A percentile compares a stretch with the other conserved stretches of the same genome.
Evolutionary conservation across 2,888 invertebrate genomes (phyloP).

Genomic region (Drosophila meridiana): DNA sequence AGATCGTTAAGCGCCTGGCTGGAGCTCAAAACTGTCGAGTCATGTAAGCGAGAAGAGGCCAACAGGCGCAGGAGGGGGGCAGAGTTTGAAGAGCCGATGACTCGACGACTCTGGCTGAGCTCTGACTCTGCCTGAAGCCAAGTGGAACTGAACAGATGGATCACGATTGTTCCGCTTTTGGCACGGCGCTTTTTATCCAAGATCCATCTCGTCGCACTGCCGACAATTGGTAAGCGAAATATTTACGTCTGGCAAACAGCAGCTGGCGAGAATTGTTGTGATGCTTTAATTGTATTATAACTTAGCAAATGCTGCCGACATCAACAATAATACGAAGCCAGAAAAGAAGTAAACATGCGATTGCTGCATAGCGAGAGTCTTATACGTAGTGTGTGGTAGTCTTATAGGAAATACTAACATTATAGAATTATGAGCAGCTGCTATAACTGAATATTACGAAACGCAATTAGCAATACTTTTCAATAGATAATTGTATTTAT

Average conservation of each 20-base stretch:
- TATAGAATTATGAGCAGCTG: background rate
- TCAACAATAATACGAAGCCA: background rate
- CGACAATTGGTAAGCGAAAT: constrained; percentile 29
- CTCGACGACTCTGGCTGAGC: constrained; percentile 4
- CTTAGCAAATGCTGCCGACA: constrained; percentile 42
- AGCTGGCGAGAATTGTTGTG: constrained; percentile 7
- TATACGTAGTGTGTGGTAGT: background rate
- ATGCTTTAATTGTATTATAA: constrained; percentile 37
- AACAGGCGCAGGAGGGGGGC: constrained; percentile 1
- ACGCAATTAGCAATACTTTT: background rate
- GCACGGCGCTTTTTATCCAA: constrained; percentile 23
- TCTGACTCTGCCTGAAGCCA: background rate
- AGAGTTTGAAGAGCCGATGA: background rate
- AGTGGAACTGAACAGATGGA: constrained; percentile 24
- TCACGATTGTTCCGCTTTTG: constrained; percentile 54
- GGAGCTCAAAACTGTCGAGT: constrained; percentile 20
- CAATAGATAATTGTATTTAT: background rate
- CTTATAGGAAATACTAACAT: background rate
- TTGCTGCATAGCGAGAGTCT: background rate
- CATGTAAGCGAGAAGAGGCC: constrained; percentile 4
- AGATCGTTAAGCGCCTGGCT: background rate
- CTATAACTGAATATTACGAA: background rate
- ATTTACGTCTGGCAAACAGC: constrained; percentile 25
- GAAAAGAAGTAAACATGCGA: background rate
- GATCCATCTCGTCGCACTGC: constrained; percentile 35